phyloP scores from a whole-genome alignment of 1,140 invertebrate species.

The Paralvinella palmiformis region DNA sequence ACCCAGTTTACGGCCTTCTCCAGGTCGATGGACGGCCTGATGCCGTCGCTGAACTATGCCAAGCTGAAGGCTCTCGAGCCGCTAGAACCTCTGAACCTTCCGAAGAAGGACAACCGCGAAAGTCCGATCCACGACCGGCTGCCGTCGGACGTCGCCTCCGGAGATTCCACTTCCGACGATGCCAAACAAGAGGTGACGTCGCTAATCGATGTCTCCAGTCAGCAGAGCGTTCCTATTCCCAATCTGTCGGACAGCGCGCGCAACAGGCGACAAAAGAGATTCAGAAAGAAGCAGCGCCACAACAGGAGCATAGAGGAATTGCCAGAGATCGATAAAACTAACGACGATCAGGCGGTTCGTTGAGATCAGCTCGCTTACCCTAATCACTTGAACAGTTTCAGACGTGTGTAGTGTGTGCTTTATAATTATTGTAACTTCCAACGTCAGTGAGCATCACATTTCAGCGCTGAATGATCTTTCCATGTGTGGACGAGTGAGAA shows the following conservation, averaged over 20 bases:
- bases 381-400: background rate
- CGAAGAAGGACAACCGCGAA: background rate
- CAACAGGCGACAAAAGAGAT: background rate
- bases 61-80: background rate
- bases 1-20: constrained; percentile 41
- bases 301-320: constrained; percentile 1
- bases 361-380: background rate
- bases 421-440: too few relatives aligned
- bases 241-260: background rate
- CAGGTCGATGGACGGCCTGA: constrained; percentile 55
- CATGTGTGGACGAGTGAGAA: too few relatives aligned
- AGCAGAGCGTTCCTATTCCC: background rate
- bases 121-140: background rate
- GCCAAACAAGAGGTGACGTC: background rate
- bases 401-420: too few relatives aligned
- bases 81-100: background rate
- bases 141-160: background rate
- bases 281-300: background rate
- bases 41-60: constrained; percentile 50
- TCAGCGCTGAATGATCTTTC: too few relatives aligned
- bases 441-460: too few relatives aligned
- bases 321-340: constrained; percentile 1
- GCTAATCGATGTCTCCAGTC: background rate
- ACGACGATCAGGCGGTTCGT: constrained; percentile 1
- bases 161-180: background rate